A percentile compares a stretch with the other conserved stretches of the same genome.
phyloP scores from a whole-genome alignment of 2,888 invertebrate genomes.

The Dermolepida albohirtum region DNA sequence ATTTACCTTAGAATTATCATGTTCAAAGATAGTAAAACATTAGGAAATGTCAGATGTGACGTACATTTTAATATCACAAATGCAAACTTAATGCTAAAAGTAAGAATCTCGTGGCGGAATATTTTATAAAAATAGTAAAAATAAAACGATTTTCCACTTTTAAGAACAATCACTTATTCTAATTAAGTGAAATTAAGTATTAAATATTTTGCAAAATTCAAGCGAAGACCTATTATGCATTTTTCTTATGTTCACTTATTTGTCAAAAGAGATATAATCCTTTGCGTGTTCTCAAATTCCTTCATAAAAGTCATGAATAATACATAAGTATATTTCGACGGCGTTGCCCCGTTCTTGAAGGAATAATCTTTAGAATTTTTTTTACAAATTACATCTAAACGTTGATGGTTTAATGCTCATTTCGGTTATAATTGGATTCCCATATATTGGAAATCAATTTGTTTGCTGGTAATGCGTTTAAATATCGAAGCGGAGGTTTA shows the following conservation, averaged over 20 bases:
- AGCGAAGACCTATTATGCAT: background rate
- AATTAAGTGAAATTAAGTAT: background rate
- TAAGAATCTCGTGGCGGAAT: no score
- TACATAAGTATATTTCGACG: conserved; percentile 24
- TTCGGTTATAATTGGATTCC: conserved; percentile 9
- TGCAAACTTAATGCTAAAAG: no score
- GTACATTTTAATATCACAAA: no score
- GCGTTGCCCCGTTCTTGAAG: background rate
- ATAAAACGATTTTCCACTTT: no score
- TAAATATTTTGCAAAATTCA: background rate
- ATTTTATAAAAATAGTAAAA: no score
- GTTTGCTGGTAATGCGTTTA: no score
- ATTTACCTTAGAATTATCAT: no score
- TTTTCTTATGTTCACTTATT: conserved; percentile 12
- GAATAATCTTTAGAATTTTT: conserved; percentile 20
- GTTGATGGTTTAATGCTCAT: conserved; percentile 17
- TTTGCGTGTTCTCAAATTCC: conserved; percentile 22
- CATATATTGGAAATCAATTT: background rate
- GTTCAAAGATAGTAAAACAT: no score
- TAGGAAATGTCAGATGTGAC: no score
- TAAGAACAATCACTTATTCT: no score
- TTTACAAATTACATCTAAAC: conserved; percentile 16
- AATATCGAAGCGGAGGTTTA: no score
- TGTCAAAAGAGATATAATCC: conserved; percentile 7
- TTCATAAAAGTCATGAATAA: conserved; percentile 33